Evolutionary conservation across 2,797 vertebrate species (phyloP).

Genomic region (Siniperca undulata): DNA sequence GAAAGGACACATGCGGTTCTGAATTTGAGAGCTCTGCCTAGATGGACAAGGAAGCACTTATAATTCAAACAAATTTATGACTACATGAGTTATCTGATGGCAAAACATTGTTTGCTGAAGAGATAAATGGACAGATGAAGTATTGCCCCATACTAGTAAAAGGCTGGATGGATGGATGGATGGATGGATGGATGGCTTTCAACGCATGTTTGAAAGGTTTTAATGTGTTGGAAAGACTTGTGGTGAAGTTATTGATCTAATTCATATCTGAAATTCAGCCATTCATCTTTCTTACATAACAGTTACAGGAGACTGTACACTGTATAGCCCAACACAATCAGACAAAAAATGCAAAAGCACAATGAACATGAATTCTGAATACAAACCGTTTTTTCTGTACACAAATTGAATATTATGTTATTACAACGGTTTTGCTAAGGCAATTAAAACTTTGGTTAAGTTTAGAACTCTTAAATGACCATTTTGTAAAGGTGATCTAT

Average conservation of each 20-base stretch:
- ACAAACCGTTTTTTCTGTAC: background rate
- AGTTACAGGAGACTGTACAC: background rate
- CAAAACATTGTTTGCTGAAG: background rate
- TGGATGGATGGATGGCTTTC: background rate
- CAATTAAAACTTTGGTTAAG: background rate
- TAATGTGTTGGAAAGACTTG: background rate
- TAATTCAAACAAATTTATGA: background rate
- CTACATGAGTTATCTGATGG: background rate
- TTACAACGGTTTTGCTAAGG: background rate
- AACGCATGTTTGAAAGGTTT: background rate
- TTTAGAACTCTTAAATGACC: background rate
- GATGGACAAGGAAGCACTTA: background rate
- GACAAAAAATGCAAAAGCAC: background rate
- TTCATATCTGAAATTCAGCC: background rate
- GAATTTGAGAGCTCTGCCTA: background rate
- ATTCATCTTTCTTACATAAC: background rate
- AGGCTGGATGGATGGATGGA: background rate
- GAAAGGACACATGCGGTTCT: slow-evolving; percentile 15
- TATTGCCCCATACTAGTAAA: background rate
- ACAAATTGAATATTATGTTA: background rate
- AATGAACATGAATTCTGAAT: background rate
- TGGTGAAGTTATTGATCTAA: background rate
- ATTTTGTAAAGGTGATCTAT: too few relatives aligned
- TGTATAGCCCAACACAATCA: too few relatives aligned
- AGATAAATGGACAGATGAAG: background rate